Evolutionary conservation across 2,888 invertebrate species (phyloP).

Genomic region (Dascillus cervinus): DNA sequence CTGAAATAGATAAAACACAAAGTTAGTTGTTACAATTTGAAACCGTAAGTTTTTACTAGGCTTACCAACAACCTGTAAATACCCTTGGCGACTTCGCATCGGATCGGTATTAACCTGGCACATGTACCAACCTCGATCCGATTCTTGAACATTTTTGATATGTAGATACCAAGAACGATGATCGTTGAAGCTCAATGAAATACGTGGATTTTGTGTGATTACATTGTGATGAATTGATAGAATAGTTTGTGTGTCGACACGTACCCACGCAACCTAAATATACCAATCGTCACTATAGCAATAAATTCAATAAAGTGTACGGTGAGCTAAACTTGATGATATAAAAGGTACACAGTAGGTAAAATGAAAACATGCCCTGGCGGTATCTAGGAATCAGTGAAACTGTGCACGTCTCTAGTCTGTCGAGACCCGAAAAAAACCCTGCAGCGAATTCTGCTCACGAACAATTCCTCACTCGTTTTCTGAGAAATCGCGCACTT

Average conservation of each 20-base stretch:
- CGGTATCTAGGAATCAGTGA: slow-evolving; percentile 35
- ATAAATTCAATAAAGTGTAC: slow-evolving; percentile 22
- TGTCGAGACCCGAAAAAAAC: slow-evolving; percentile 32
- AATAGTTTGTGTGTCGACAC: slow-evolving; percentile 88
- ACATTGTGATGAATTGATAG: slow-evolving; percentile 87
- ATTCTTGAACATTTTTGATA: slow-evolving; percentile 79
- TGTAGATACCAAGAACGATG: slow-evolving; percentile 89
- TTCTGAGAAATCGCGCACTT: slow-evolving; percentile 34
- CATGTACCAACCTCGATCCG: slow-evolving; percentile 88
- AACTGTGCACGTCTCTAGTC: slow-evolving; percentile 36
- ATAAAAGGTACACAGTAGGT: slow-evolving; percentile 25
- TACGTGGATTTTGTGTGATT: slow-evolving; percentile 83
- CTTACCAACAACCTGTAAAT: slow-evolving; percentile 86
- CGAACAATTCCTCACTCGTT: slow-evolving; percentile 40
- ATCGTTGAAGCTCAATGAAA: slow-evolving; percentile 80
- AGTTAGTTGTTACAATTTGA: no score
- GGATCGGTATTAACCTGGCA: slow-evolving; percentile 91
- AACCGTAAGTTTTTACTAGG: slow-evolving; percentile 19
- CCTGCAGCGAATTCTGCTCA: slow-evolving; percentile 33
- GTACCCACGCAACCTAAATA: slow-evolving; percentile 83
- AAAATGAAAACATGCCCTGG: slow-evolving; percentile 34
- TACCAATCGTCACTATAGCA: slow-evolving; percentile 6
- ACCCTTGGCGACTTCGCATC: slow-evolving; percentile 85
- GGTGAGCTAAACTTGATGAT: slow-evolving; percentile 27
- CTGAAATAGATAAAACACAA: slow-evolving; percentile 44